phyloP scores from a whole-genome alignment of 1,140 invertebrate species.

The Parapsyche elsis region DNA sequence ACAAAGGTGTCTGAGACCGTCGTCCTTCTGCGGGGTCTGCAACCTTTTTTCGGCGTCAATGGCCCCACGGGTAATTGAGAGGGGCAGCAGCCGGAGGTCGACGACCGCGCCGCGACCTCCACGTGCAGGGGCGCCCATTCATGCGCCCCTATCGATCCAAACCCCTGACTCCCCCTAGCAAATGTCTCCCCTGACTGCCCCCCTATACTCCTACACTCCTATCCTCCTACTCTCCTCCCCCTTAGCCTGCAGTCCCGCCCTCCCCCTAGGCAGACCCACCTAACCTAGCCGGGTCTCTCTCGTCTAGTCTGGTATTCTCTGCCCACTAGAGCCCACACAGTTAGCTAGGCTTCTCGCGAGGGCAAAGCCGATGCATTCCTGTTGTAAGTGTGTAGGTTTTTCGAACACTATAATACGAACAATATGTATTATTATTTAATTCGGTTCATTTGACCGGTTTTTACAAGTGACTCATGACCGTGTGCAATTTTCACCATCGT shows the following conservation, averaged over 20 bases:
- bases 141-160: slow-evolving; percentile 21
- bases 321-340: not conserved
- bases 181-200: not conserved
- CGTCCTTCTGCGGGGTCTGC: slow-evolving; percentile 24
- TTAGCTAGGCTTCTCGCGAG: not conserved
- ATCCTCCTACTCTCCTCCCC: not conserved
- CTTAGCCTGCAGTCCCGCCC: not conserved
- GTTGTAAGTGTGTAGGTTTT: no score
- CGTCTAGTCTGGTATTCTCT: not conserved
- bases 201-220: not conserved
- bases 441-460: no score
- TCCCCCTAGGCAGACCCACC: not conserved
- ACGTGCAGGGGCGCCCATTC: slow-evolving; percentile 10
- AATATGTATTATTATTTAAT: no score
- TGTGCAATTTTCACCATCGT: no score
- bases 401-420: no score
- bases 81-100: not conserved
- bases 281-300: not conserved
- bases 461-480: no score
- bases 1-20: slow-evolving; percentile 37
- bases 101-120: slow-evolving; percentile 1
- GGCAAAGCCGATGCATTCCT: no score
- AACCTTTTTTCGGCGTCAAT: not conserved
- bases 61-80: not conserved
- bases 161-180: not conserved